Evolutionary conservation across 1,140 invertebrate genomes (phyloP).

Genomic region (Heliconius melpomene): DNA sequence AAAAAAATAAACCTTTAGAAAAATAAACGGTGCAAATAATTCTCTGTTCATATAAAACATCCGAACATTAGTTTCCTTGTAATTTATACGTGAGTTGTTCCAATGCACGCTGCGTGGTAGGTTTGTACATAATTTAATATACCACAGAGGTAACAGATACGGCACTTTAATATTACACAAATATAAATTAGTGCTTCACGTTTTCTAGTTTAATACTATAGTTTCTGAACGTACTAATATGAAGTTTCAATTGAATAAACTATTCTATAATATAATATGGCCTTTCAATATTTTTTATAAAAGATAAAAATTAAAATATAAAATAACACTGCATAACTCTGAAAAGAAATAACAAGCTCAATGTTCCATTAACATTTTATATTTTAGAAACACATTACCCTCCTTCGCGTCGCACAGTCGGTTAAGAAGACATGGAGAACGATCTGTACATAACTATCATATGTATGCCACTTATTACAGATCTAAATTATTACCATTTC

Average conservation of each 20-base stretch:
- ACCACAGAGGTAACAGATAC: not conserved
- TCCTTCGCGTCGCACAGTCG: too few species aligned
- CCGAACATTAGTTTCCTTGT: constrained; percentile 46
- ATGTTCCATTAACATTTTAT: too few species aligned
- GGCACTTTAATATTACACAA: not conserved
- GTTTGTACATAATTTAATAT: not conserved
- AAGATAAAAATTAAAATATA: too few species aligned
- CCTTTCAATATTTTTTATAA: too few species aligned
- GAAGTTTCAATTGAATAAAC: too few species aligned
- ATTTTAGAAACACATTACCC: too few species aligned
- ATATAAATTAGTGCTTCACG: not conserved
- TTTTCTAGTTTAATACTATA: not conserved
- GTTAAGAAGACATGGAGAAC: too few species aligned
- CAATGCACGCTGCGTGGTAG: constrained; percentile 2
- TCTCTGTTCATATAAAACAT: constrained; percentile 30
- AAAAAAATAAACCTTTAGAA: constrained; percentile 36
- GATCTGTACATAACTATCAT: too few species aligned
- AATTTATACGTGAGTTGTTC: constrained; percentile 56
- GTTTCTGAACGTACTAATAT: not conserved
- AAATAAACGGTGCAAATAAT: constrained; percentile 33
- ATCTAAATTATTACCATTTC: not conserved
- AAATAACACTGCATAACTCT: too few species aligned
- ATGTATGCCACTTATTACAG: not conserved
- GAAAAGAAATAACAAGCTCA: too few species aligned
- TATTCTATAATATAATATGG: too few species aligned